These are phyloP conservation scores for Shinisaurus crocodilurus DNA, from an alignment of 2,113 vertebrate species.

Conservation along the genomic window DNA sequence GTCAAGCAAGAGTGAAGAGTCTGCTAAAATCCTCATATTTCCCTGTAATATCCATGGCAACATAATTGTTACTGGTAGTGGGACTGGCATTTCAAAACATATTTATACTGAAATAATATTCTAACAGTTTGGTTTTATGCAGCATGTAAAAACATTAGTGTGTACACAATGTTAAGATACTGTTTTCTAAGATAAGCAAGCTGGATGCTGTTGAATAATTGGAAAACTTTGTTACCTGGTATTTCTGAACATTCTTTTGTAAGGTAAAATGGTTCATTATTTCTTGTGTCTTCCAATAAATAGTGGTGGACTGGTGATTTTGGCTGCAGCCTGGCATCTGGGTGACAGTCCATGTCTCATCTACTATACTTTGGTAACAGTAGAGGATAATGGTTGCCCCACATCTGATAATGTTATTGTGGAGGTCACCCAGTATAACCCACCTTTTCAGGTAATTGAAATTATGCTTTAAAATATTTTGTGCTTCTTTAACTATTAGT, in stretches of 20 bases:
- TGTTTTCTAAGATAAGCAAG: background rate
- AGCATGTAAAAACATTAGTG: background rate
- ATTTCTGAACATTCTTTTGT: conserved; percentile 1
- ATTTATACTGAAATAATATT: background rate
- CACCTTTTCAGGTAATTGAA: conserved; percentile 86
- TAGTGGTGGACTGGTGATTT: conserved; percentile 89
- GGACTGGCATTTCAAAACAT: rapidly evolving
- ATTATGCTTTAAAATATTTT: conserved; percentile 1
- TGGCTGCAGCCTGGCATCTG: conserved; percentile 92
- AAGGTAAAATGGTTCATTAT: background rate
- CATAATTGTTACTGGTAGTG: background rate
- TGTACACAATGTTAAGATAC: background rate
- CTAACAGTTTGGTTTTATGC: background rate
- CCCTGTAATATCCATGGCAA: background rate
- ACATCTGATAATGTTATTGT: conserved; percentile 87
- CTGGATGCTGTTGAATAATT: too few relatives aligned
- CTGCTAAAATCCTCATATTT: background rate
- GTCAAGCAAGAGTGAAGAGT: background rate
- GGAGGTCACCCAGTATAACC: conserved; percentile 93
- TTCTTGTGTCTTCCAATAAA: conserved; percentile 18
- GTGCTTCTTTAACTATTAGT: background rate
- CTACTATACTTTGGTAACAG: conserved; percentile 91
- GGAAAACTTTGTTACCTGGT: background rate
- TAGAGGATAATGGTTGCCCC: conserved; percentile 83
- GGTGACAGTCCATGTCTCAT: conserved; percentile 87